A percentile compares a stretch with the other conserved stretches of the same genome.
These are phyloP conservation scores for Protosalanx chinensis DNA, from an alignment of 2,797 vertebrate species.

Conservation along the genomic window DNA sequence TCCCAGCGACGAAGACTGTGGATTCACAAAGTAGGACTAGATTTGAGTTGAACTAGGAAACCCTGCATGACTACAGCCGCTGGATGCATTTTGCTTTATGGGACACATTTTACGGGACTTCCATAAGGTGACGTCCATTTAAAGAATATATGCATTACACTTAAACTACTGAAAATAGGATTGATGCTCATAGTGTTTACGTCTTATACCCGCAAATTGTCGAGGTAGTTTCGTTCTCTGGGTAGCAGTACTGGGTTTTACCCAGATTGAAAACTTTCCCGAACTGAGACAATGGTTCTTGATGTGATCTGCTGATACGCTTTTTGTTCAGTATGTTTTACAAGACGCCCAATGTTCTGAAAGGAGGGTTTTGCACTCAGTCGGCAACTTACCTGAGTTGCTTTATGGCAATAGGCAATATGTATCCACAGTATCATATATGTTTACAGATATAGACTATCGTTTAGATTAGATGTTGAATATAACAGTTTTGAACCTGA, in stretches of 20 bases:
- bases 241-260: background rate
- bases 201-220: background rate
- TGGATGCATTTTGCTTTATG: constrained; percentile 16
- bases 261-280: background rate
- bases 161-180: background rate
- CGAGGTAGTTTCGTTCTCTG: background rate
- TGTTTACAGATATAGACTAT: background rate
- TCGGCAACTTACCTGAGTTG: too few relatives aligned
- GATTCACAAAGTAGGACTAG: constrained; percentile 21
- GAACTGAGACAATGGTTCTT: background rate
- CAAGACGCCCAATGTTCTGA: background rate
- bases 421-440: too few relatives aligned
- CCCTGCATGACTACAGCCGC: constrained; percentile 15
- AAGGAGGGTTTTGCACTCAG: too few relatives aligned
- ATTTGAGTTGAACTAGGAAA: constrained; percentile 13
- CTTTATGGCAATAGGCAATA: too few relatives aligned
- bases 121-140: constrained; percentile 34
- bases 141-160: background rate
- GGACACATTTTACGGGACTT: constrained; percentile 1
- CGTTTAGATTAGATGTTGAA: background rate
- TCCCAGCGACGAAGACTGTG: constrained; percentile 36
- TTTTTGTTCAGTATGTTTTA: background rate
- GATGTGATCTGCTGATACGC: background rate
- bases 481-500: background rate
- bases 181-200: background rate